Percentiles rank a stretch among this genome's conserved stretches.
Evolutionary conservation across 1,140 invertebrate genomes (phyloP).

Genomic region (Aricia agestis): DNA sequence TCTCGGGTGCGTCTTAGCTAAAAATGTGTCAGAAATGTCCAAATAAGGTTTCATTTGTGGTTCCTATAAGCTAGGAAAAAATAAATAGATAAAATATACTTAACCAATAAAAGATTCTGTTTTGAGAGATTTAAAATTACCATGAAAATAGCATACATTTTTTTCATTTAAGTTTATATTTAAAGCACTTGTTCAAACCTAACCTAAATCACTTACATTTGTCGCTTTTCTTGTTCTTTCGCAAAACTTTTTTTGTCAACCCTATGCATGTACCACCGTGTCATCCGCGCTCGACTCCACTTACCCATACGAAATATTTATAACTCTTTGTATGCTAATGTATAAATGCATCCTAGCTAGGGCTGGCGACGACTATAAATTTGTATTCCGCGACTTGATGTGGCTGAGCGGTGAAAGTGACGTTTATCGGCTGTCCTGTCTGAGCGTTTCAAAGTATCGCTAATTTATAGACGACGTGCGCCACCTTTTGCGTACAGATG

Average conservation of each 20-base stretch:
- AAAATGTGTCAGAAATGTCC: no score
- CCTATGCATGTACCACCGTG: constrained; percentile 1
- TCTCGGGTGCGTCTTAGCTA: neutral
- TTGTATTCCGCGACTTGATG: constrained; percentile 5
- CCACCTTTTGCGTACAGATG: neutral
- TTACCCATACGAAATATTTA: constrained; percentile 16
- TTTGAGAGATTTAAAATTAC: no score
- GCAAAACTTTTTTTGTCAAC: neutral
- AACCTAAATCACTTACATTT: no score
- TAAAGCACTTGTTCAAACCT: no score
- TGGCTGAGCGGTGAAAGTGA: constrained; percentile 5
- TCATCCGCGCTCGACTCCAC: constrained; percentile 10
- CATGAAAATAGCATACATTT: no score
- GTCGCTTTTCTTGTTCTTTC: neutral
- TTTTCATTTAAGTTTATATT: no score
- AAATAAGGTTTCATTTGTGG: no score
- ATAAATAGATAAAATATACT: no score
- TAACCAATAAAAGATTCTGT: no score
- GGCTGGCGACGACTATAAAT: constrained; percentile 12
- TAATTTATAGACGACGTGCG: constrained; percentile 4
- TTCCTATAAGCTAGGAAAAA: no score
- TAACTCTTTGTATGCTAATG: constrained; percentile 15
- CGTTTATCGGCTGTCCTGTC: constrained; percentile 9
- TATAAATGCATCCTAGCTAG: constrained; percentile 7
- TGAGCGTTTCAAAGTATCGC: neutral